A percentile compares a stretch with the other conserved stretches of the same genome.
These are phyloP conservation scores for Villa cingulata DNA, from an alignment of 2,888 invertebrate genomes.

Conservation along the genomic window DNA sequence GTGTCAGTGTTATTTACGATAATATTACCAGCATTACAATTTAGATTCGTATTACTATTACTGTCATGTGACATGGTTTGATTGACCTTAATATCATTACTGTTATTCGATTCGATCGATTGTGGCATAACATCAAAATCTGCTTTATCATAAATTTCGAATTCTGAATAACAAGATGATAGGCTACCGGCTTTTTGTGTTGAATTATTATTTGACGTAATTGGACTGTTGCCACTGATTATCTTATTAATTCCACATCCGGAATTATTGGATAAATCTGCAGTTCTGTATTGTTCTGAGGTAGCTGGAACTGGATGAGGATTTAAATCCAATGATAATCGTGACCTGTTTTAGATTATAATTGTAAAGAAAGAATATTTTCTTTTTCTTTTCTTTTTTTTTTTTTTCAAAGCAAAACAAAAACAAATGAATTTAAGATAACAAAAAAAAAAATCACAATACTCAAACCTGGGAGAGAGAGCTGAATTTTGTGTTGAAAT, in stretches of 20 bases:
- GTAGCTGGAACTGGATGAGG: slow-evolving; percentile 18
- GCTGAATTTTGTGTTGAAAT: slow-evolving; percentile 18
- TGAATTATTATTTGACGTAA: too few relatives aligned
- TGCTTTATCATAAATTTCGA: slow-evolving; percentile 13
- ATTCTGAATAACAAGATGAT: slow-evolving; percentile 14
- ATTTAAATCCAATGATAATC: slow-evolving; percentile 26
- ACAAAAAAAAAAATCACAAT: too few relatives aligned
- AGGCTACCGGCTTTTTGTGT: too few relatives aligned
- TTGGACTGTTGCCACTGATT: too few relatives aligned
- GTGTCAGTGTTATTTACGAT: background rate
- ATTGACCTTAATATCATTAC: slow-evolving; percentile 5
- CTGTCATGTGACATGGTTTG: background rate
- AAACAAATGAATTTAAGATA: too few relatives aligned
- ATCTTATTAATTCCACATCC: too few relatives aligned
- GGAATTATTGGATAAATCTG: slow-evolving; percentile 1
- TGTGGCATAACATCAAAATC: slow-evolving; percentile 11
- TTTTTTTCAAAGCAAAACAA: too few relatives aligned
- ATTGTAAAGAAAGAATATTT: background rate
- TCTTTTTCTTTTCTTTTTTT: background rate
- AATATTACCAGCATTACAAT: slow-evolving; percentile 12
- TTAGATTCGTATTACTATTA: slow-evolving; percentile 10
- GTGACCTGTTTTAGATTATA: slow-evolving; percentile 18
- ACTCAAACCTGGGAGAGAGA: slow-evolving; percentile 22
- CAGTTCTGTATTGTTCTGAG: slow-evolving; percentile 16
- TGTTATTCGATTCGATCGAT: slow-evolving; percentile 11